Evolutionary conservation across 2,113 vertebrate genomes (phyloP), one percentile per base, ranked within the genome.

Genomic region (Passer montanus): DNA sequence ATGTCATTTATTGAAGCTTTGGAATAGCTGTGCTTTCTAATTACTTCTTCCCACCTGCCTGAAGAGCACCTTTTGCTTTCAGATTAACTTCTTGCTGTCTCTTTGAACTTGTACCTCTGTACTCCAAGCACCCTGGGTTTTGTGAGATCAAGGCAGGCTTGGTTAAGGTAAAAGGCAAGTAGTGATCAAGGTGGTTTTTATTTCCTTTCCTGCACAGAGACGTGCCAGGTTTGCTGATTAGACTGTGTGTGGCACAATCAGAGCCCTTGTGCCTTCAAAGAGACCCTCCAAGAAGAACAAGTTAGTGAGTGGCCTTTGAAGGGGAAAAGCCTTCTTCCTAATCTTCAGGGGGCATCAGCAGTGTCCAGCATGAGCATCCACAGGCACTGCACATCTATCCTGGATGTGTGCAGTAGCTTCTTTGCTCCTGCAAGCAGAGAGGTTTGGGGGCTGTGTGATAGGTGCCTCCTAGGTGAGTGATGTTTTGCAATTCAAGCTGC

Each of bases 61-160:
- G 85, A 90, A 94, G 66, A 92, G 91, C 85, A 94, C 60, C 46
- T 92, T 96, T 83, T 89, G 88, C 90, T 94, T 95, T 92, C 58
- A 95, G 93, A 97, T 96, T 96, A 96, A 83, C 89, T 93, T 90
- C 92, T 90, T 86, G 68, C 95, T 93, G 81, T 75, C 60, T 95
- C 94, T 95, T 97, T 95, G 95, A 97, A 95, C 87, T 75, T 44
- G 59, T 83, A 63, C 75, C 63, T 95, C 88, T 86, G 74, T 94
- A 91, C 53, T 91, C 72, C n/a, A 62, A 35, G 72, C 93, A 85
- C 90, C 68, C 63, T 53, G 67, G 80, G 91, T 85, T 97, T 93
- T 47, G 33, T 72, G 76, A 94, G 84, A 95, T 92, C 84, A 94
- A 97, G 85, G 80, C 59, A 49, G 62, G 59, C 60, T 76, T 73